These are phyloP conservation scores for Amorpha juglandis DNA, from an alignment of 2,888 invertebrate genomes.

Conservation along the genomic window DNA sequence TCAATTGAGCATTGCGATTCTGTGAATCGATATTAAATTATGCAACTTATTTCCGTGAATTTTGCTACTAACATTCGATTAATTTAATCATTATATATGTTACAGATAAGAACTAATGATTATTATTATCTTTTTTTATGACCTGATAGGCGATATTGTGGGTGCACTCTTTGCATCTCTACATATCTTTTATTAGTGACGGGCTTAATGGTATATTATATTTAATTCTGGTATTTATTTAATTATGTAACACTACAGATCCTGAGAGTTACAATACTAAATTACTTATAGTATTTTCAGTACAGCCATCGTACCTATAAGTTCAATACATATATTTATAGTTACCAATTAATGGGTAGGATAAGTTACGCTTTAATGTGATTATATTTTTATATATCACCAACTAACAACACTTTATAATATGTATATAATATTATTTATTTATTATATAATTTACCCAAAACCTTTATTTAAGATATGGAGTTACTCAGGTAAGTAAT, in stretches of 20 bases:
- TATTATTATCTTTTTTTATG: too few species aligned
- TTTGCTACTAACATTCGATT: too few species aligned
- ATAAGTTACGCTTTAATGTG: slow-evolving; percentile 18
- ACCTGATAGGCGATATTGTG: too few species aligned
- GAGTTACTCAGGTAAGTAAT: neutral
- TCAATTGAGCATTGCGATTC: too few species aligned
- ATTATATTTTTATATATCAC: slow-evolving; percentile 20
- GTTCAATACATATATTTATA: slow-evolving; percentile 5
- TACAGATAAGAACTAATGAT: too few species aligned
- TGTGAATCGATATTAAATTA: too few species aligned
- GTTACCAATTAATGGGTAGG: neutral
- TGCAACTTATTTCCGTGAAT: too few species aligned
- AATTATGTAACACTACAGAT: neutral
- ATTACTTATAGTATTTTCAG: slow-evolving; percentile 10
- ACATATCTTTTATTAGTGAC: too few species aligned
- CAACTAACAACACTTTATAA: neutral
- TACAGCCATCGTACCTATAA: slow-evolving; percentile 9
- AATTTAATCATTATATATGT: too few species aligned
- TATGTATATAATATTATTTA: slow-evolving; percentile 7
- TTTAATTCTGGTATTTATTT: too few species aligned
- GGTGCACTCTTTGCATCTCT: too few species aligned
- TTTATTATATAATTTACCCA: neutral
- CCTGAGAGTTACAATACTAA: neutral
- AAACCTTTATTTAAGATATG: neutral
- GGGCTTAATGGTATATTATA: too few species aligned